Evolutionary conservation across 1,140 invertebrate species (phyloP), one percentile per base, ranked within the genome.

Genomic region (Panagrolaimus sp.): DNA sequence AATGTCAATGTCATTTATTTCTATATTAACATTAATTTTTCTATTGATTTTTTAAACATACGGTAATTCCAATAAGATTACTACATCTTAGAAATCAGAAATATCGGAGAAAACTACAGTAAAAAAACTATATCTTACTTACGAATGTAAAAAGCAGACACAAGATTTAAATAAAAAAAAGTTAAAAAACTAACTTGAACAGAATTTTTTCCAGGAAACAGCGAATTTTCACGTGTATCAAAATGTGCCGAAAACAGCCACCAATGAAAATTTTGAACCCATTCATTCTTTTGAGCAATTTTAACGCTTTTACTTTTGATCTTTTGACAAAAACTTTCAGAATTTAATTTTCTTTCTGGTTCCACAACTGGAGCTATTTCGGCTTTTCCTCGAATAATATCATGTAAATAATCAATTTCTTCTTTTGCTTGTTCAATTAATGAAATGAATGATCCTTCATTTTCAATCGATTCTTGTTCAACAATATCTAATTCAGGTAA

Each of bases 221-320:
- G 67, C 4, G 76, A 78, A 43, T 78, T 78, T 13, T 27, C 25
- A 38, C 76, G 27, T 9, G 67, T 31, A 66, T 78, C 76, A 31
- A 68, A 65, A 63, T 78, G 78, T 4, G 76, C 76, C 8, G 76
- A 78, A 63, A 66, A 78, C 3, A 78, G n/a, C 7, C 65, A 65
- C 38, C 74, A 68, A 53, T 66, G 65, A 31, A 48, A 65, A 20
- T 66, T 69, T 44, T 68, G 48, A 1, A 74, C 5, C 76, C 76
- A 78, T 16, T 66, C 63, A 1, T 46, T 42, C 8, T 9, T 1
- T n/a, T 69, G 2, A 4, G 31, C 16, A 16, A 67, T 25, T 4
- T 14, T 64, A 1, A 38, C n/a, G n/a, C 38, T 46, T 3, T 16
- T 9, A 44, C 23, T 65, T 48, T 16, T 20, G 9, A 16, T n/a